A percentile compares a stretch with the other conserved stretches of the same genome.
Evolutionary conservation across 23 tunicate species (phyloP).

Genomic region (Aplidium turbinatum): DNA sequence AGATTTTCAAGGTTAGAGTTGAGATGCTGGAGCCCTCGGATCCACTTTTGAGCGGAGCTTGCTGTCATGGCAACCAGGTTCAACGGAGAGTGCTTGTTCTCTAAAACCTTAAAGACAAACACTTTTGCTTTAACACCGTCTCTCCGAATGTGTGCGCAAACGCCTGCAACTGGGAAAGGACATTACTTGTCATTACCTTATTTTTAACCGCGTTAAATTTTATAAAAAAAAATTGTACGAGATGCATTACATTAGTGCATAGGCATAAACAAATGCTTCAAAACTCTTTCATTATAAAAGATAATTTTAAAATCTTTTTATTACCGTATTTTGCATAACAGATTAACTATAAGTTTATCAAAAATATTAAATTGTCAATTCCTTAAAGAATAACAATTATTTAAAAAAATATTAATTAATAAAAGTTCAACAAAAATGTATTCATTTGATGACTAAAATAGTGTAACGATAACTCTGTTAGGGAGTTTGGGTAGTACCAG

Average conservation of each 20-base stretch:
- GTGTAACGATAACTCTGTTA: neutral
- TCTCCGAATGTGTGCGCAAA: no score
- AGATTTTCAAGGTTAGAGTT: slow-evolving; percentile 52
- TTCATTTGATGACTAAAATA: neutral
- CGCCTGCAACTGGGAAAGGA: neutral
- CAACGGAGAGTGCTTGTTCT: slow-evolving; percentile 24
- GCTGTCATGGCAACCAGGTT: slow-evolving; percentile 38
- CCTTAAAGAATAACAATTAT: neutral
- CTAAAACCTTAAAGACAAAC: slow-evolving; percentile 32
- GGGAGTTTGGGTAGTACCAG: no score
- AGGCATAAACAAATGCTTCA: no score
- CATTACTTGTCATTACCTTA: neutral
- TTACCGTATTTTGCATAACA: no score
- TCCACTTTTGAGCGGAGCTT: slow-evolving; percentile 36
- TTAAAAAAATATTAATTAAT: neutral
- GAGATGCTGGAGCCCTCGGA: slow-evolving; percentile 46
- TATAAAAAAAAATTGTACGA: neutral
- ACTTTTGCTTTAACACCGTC: neutral
- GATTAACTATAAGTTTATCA: no score
- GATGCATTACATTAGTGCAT: no score
- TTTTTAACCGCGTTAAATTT: neutral
- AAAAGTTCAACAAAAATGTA: neutral
- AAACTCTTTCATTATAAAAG: no score
- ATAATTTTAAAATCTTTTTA: no score
- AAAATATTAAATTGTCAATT: no score